Percentiles rank a stretch among this genome's conserved stretches.
Conservation (phyloP, 2,113 vertebrate genomes). For the Podarcis cretensis region DNA sequence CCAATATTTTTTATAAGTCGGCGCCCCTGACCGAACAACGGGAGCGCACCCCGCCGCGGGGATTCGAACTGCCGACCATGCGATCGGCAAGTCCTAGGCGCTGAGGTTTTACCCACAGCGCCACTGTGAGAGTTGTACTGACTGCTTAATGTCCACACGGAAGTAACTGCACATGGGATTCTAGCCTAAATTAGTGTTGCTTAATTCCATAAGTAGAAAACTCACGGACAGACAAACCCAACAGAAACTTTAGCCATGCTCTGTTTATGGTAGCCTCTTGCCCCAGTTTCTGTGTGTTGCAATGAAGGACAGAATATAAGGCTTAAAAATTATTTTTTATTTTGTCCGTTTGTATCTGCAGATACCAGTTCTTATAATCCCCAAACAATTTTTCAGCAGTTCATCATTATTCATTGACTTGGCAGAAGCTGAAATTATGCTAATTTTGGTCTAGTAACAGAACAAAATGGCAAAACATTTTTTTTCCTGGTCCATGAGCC, state of each 20-base stretch:
- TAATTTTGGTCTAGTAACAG: neutral
- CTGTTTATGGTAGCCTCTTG: too few species aligned
- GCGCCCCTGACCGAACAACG: too few species aligned
- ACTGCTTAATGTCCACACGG: neutral
- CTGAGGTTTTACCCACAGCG: too few species aligned
- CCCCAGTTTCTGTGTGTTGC: too few species aligned
- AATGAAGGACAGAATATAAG: too few species aligned
- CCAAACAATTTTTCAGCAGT: conserved; percentile 8
- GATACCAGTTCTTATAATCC: neutral
- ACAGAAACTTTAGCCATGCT: neutral
- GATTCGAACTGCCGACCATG: too few species aligned
- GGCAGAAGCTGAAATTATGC: neutral
- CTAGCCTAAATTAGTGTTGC: neutral
- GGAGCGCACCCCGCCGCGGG: too few species aligned
- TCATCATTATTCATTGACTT: conserved; percentile 7
- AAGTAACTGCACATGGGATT: neutral
- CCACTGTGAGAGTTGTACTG: neutral
- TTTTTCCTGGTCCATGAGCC: neutral
- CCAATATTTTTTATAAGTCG: too few species aligned
- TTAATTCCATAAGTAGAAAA: neutral
- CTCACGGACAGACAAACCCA: neutral
- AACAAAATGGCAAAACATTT: neutral
- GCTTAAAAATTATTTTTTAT: neutral
- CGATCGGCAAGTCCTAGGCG: too few species aligned
- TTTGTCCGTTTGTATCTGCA: neutral